These are phyloP conservation scores for Andricus quercusramuli DNA, from an alignment of 2,888 invertebrate genomes.

Conservation along the genomic window DNA sequence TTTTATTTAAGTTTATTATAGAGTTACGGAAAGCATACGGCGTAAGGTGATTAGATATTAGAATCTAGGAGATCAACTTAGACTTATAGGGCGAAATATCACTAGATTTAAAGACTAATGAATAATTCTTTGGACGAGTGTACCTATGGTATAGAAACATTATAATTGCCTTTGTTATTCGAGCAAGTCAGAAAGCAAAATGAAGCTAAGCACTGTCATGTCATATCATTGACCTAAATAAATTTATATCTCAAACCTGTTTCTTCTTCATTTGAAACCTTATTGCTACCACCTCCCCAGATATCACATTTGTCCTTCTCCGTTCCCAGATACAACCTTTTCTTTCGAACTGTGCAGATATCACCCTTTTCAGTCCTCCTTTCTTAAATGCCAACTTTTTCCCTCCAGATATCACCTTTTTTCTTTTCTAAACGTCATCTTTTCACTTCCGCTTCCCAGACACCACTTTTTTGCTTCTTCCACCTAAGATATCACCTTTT, in stretches of 20 bases:
- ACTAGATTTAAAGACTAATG: constrained; percentile 62
- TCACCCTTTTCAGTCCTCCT: too few relatives aligned
- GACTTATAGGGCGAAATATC: constrained; percentile 58
- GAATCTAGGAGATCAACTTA: constrained; percentile 43
- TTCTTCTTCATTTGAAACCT: background rate
- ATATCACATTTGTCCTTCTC: too few relatives aligned
- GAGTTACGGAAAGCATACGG: background rate
- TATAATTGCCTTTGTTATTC: constrained; percentile 48
- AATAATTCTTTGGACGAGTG: constrained; percentile 32
- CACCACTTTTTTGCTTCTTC: too few relatives aligned
- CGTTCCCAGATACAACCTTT: too few relatives aligned
- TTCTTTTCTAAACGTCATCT: too few relatives aligned
- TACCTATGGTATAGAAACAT: constrained; percentile 43
- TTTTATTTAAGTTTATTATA: background rate
- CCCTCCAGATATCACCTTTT: too few relatives aligned
- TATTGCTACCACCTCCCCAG: too few relatives aligned
- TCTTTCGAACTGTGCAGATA: too few relatives aligned
- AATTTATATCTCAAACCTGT: constrained; percentile 53
- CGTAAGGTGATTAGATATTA: constrained; percentile 18
- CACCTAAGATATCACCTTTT: too few relatives aligned
- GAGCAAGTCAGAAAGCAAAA: constrained; percentile 33
- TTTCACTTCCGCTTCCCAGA: too few relatives aligned
- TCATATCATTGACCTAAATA: constrained; percentile 64
- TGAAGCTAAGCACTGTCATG: constrained; percentile 53
- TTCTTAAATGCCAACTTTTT: too few relatives aligned